Percentiles rank a stretch among this genome's conserved stretches.
Evolutionary conservation across 2,888 invertebrate species (phyloP).

Genomic region (Caenorhabditis imperialis): DNA sequence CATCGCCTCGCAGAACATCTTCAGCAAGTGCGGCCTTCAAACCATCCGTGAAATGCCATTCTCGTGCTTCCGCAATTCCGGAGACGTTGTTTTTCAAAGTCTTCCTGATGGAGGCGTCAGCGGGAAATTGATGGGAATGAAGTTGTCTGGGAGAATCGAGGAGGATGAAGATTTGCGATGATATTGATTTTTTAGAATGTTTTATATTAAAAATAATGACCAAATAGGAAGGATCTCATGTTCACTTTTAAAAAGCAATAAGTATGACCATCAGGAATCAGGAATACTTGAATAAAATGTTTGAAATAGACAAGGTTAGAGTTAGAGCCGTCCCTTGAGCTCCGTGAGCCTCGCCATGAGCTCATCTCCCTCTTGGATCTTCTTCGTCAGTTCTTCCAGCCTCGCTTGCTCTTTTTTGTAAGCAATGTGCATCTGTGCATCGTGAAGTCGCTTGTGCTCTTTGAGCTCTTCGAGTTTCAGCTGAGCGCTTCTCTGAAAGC

Average conservation of each 20-base stretch:
- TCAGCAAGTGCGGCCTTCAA: constrained; percentile 53
- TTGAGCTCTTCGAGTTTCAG: too few species aligned
- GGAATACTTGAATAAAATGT: too few species aligned
- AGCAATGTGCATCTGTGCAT: too few species aligned
- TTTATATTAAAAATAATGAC: too few species aligned
- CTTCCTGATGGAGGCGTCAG: constrained; percentile 58
- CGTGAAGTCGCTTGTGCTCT: too few species aligned
- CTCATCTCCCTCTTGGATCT: constrained; percentile 6
- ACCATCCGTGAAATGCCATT: constrained; percentile 62
- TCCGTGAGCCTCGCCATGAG: background rate
- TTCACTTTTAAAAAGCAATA: too few species aligned
- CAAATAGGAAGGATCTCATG: too few species aligned
- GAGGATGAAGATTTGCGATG: constrained; percentile 27
- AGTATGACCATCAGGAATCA: too few species aligned
- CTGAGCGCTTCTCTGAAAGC: too few species aligned
- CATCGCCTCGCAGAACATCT: constrained; percentile 58
- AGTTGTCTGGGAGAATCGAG: constrained; percentile 4
- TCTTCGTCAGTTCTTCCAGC: background rate
- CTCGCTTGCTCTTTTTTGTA: too few species aligned
- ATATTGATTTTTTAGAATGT: background rate
- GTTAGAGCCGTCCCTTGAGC: too few species aligned
- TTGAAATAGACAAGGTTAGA: too few species aligned
- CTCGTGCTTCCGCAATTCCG: constrained; percentile 60
- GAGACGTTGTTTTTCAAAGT: constrained; percentile 50
- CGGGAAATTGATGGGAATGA: constrained; percentile 62